Evolutionary conservation across 2,797 vertebrate genomes (phyloP).

Genomic region (Paratrypauchen microcephalus): DNA sequence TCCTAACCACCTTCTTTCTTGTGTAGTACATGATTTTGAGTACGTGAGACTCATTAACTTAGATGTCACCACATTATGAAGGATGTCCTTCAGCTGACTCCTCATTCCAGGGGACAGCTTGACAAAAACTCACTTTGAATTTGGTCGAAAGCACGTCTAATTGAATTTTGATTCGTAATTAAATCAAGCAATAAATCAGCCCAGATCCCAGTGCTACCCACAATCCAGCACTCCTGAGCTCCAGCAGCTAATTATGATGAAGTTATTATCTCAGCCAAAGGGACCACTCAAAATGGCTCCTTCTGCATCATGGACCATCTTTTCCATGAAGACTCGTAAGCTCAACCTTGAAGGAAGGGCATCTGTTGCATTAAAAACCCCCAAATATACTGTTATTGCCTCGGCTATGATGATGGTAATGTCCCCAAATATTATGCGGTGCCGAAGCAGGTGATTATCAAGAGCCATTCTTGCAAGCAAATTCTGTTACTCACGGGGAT

Average conservation of each 20-base stretch:
- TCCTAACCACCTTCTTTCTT: conserved; percentile 23
- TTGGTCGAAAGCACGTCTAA: conserved; percentile 81
- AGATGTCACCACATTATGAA: conserved; percentile 61
- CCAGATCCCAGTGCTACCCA: conserved; percentile 79
- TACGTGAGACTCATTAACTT: conserved; percentile 66
- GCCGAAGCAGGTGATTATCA: conserved; percentile 49
- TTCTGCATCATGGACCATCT: conserved; percentile 58
- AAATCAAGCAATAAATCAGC: conserved; percentile 85
- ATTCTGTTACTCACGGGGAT: conserved; percentile 22
- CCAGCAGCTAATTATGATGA: conserved; percentile 82
- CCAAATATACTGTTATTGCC: conserved; percentile 55
- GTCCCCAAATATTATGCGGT: conserved; percentile 36
- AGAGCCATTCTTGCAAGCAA: conserved; percentile 5
- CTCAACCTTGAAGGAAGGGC: conserved; percentile 76
- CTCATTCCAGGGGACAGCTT: conserved; percentile 76
- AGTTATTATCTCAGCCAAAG: conserved; percentile 80
- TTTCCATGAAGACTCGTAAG: conserved; percentile 53
- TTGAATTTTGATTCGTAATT: conserved; percentile 87
- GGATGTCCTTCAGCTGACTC: conserved; percentile 72
- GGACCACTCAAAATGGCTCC: conserved; percentile 70
- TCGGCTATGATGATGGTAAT: conserved; percentile 38
- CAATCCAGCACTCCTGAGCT: conserved; percentile 79
- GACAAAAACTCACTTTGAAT: conserved; percentile 77
- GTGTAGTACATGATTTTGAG: conserved; percentile 30
- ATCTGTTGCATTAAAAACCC: conserved; percentile 47